Evolutionary conservation across 2,797 vertebrate species (phyloP).

Genomic region (Cephalopachus bancanus): DNA sequence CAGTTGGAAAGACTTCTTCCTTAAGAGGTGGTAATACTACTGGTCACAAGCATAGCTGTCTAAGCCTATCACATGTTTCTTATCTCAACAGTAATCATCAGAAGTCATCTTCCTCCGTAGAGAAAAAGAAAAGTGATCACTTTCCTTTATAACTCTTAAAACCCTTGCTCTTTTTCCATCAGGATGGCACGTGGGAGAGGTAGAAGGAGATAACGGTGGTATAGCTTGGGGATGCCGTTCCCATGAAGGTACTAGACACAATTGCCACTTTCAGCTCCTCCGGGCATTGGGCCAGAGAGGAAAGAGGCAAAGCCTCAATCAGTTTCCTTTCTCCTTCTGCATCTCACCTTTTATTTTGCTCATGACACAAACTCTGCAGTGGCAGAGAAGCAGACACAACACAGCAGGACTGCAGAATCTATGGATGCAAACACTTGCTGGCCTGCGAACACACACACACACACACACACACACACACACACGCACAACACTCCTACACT

Average conservation of each 20-base stretch:
- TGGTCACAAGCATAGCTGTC: not conserved
- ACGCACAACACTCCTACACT: too few species aligned
- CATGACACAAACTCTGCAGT: not conserved
- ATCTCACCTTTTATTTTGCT: not conserved
- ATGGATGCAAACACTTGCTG: not conserved
- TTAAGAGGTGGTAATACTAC: not conserved
- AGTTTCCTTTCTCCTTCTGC: not conserved
- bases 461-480: accelerated
- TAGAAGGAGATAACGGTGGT: not conserved
- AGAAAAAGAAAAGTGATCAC: not conserved
- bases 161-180: not conserved
- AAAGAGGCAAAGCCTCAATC: not conserved
- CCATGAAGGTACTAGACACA: not conserved
- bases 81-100: not conserved
- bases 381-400: not conserved
- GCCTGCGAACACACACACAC: accelerated
- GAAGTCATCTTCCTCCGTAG: not conserved
- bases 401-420: not conserved
- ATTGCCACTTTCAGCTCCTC: slow-evolving; percentile 19
- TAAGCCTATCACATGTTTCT: not conserved
- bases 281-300: not conserved
- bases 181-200: not conserved
- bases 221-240: not conserved
- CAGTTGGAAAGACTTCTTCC: not conserved
- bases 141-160: not conserved